Base-by-base conservation (phyloP, 2,888 invertebrate species). In the Drosophila paracracens region DNA sequence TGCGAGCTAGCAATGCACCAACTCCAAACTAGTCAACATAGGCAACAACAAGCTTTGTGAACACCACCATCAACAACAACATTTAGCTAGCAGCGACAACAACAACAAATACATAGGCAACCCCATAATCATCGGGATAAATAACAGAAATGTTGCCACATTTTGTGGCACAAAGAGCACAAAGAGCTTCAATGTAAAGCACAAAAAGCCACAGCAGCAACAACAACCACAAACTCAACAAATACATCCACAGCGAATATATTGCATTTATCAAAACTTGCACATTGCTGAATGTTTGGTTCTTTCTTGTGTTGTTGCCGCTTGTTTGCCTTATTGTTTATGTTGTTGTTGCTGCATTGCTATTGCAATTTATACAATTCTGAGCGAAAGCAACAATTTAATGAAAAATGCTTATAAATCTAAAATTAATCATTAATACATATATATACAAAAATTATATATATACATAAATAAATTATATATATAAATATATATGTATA, bases 1-100 rank as follows among this genome's bases (percentile, higher is more conserved):
- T 88, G 84, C 88, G 81, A 93, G 93, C 93, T 93, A 93, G 93
- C 93, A 89, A 70, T 74, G 79, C 81, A 79, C 81, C 83, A 91
- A 78, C 80, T 71, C 64, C 54, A 69, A 70, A 80, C 78, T 86
- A 84, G 86, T 88, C 86, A 80, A 70, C 60, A 65, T 61, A 65
- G 74, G 68, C 57, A 76, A 62, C 69, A 74, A 61, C 57, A 79
- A 79, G 64, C 61, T 64, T 60, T 70, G 68, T 68, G 74, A 78
- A 68, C 64, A 74, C 53, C 69, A 67, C 69, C 74, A 60, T 64
- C 65, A 62, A 43, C 70, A 72, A 36, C 71, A 73, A 53, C 58
- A 79, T 50, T 71, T 58, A 48, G 58, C 52, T 46, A 65, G 38
- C 74, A 76, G 33, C 59, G 76, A 63, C 70, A 79, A 62, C 56